Evolutionary conservation across 1,140 invertebrate genomes (phyloP).

Genomic region (Macrotrachela quadricornifera): DNA sequence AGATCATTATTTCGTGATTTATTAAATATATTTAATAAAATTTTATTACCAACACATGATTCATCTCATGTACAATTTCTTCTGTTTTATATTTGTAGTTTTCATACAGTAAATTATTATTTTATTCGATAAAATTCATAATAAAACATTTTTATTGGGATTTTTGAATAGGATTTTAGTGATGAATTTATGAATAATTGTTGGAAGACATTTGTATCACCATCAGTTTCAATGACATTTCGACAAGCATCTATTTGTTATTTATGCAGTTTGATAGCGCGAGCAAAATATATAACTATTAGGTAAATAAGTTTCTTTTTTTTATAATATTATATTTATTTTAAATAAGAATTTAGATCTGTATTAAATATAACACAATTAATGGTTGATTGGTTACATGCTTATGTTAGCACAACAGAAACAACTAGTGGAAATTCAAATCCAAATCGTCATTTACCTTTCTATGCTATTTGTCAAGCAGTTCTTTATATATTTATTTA

Average conservation of each 20-base stretch:
- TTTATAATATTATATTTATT: no score
- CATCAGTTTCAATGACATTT: slow-evolving; percentile 40
- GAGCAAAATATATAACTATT: slow-evolving; percentile 44
- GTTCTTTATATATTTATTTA: slow-evolving; percentile 73
- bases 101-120: slow-evolving; percentile 32
- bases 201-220: slow-evolving; percentile 50
- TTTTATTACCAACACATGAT: slow-evolving; percentile 48
- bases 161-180: slow-evolving; percentile 20
- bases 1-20: slow-evolving; percentile 31
- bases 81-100: slow-evolving; percentile 50
- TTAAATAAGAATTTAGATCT: slow-evolving; percentile 31
- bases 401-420: slow-evolving; percentile 43
- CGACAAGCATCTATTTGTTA: slow-evolving; percentile 49
- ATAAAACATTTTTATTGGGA: no score
- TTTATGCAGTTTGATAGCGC: slow-evolving; percentile 48
- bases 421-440: slow-evolving; percentile 32
- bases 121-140: no score
- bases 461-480: slow-evolving; percentile 67
- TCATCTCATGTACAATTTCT: slow-evolving; percentile 55
- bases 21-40: slow-evolving; percentile 44
- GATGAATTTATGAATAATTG: slow-evolving; percentile 46
- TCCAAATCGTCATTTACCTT: slow-evolving; percentile 50
- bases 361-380: slow-evolving; percentile 29
- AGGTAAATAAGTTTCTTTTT: slow-evolving; percentile 11
- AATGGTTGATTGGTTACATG: slow-evolving; percentile 48